Base-by-base conservation (phyloP, 1,140 invertebrate genomes). In the Laupala kohalensis region DNA sequence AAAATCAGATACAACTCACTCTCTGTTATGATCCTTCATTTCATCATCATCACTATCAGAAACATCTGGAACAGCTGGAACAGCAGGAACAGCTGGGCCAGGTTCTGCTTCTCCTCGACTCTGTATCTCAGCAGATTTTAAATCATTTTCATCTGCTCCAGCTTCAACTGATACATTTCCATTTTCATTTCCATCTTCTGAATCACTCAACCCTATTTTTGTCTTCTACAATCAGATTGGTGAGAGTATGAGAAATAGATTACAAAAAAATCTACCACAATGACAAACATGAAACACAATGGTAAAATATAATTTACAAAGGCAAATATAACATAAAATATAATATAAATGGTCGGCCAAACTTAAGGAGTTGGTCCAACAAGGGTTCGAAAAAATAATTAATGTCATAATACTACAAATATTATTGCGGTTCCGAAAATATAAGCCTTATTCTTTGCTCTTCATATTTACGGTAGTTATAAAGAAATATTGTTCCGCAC, bases 121-220 rank as follows among this genome's bases (percentile, higher is more conserved):
- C 29, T 25, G n/a, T n/a, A n/a, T n/a, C n/a, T n/a, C n/a, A n/a
- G n/a, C n/a, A n/a, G 65, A 64, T 77, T 75, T 19, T 72, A 6
- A 37, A n/a, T 19, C 67, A 23, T 23, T 72, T 23, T 75, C 75
- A 29, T 72, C 76, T 71, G 75, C 74, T 30, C 66, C 71, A 15
- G 75, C 75, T n/a, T 73, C 75, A 25, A 76, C 75, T 71, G 72
- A 73, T 19, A 66, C 73, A 67, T 76, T 76, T n/a, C n/a, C 67
- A 25, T 23, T 72, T 13, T 74, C 75, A 63, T 72, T 75, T 71
- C 75, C 75, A 62, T 69, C 71, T 23, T 76, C 75, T 24, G 74
- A 76, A 28, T 76, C 75, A 72, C 71, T 72, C 6, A 64, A 72
- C 65, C 77, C 76, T 53, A 72, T 75, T 30, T 79, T 74, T 71